These are phyloP conservation scores for Ascidia mentula DNA, from an alignment of 23 tunicate genomes.

Conservation along the genomic window DNA sequence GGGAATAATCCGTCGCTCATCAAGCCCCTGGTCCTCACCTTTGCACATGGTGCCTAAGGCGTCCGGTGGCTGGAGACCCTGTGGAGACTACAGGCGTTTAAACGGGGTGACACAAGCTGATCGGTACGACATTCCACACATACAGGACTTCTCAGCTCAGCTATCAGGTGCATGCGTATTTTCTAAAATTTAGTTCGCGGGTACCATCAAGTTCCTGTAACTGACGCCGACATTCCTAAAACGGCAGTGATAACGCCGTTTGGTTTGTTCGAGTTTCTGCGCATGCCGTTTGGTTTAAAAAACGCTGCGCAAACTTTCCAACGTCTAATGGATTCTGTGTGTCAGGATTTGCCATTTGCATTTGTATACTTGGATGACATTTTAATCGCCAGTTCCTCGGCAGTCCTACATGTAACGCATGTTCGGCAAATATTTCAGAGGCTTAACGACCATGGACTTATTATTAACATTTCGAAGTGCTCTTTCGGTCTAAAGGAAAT, in stretches of 20 bases:
- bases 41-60: conserved; percentile 15
- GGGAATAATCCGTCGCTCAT: conserved; percentile 9
- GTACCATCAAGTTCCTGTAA: too few relatives aligned
- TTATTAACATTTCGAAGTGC: too few relatives aligned
- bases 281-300: not conserved
- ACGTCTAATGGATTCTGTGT: not conserved
- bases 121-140: conserved; percentile 5
- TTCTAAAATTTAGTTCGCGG: conserved; percentile 8
- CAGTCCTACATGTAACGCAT: too few relatives aligned
- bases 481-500: too few relatives aligned
- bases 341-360: too few relatives aligned
- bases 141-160: conserved; percentile 8
- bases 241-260: too few relatives aligned
- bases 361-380: too few relatives aligned
- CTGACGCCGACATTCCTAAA: too few relatives aligned
- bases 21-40: conserved; percentile 13
- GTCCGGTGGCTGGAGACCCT: conserved; percentile 15
- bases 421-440: too few relatives aligned
- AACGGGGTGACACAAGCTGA: not conserved
- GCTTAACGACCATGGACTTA: too few relatives aligned
- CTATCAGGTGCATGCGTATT: not conserved
- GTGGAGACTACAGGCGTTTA: conserved; percentile 14
- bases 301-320: not conserved
- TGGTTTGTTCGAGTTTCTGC: too few relatives aligned
- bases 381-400: too few relatives aligned